Percentiles rank a stretch among this genome's conserved stretches.
phyloP scores from a whole-genome alignment of 2,888 invertebrate genomes.

The Apoda limacodes region DNA sequence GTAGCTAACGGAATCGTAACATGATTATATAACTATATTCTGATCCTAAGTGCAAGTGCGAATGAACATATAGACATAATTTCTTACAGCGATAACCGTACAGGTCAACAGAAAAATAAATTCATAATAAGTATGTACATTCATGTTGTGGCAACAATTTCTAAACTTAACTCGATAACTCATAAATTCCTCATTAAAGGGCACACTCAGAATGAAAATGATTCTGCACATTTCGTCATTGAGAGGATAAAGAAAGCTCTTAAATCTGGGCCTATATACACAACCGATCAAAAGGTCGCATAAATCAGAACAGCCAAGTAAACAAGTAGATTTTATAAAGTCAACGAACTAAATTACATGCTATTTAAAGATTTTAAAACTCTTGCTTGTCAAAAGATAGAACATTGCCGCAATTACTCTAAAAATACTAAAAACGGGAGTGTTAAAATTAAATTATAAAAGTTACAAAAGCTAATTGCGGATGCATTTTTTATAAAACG shows the following conservation, averaged over 20 bases:
- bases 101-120: conserved; percentile 25
- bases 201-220: conserved; percentile 23
- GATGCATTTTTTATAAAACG: too few relatives aligned
- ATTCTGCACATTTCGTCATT: conserved; percentile 17
- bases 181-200: conserved; percentile 22
- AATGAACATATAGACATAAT: conserved; percentile 20
- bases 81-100: conserved; percentile 29
- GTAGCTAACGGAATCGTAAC: too few relatives aligned
- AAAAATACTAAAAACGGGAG: too few relatives aligned
- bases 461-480: too few relatives aligned
- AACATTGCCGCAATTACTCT: too few relatives aligned
- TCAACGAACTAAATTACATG: too few relatives aligned
- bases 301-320: too few relatives aligned
- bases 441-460: too few relatives aligned
- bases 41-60: conserved; percentile 14
- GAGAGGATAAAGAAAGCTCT: conserved; percentile 13
- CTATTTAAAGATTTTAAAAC: too few relatives aligned
- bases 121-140: conserved; percentile 19
- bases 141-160: conserved; percentile 12
- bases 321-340: too few relatives aligned
- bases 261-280: conserved; percentile 13
- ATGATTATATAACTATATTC: conserved; percentile 28
- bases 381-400: too few relatives aligned
- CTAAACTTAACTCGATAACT: conserved; percentile 18
- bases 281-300: too few relatives aligned